These are phyloP conservation scores for Cephus runcator DNA, from an alignment of 2,888 invertebrate species.

Conservation along the genomic window DNA sequence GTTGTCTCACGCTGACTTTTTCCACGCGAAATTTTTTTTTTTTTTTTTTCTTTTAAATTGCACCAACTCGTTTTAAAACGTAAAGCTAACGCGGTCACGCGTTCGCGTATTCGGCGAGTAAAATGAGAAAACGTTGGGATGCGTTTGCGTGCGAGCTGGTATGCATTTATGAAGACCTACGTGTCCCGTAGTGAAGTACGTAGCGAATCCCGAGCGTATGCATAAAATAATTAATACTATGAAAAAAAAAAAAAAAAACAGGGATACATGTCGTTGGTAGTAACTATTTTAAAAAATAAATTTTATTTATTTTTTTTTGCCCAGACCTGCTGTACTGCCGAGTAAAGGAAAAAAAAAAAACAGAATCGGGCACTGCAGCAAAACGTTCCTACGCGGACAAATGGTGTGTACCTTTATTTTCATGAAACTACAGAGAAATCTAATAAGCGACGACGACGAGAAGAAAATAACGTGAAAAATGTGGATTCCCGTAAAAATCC, in stretches of 20 bases:
- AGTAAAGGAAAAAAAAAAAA: background rate
- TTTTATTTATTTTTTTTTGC: background rate
- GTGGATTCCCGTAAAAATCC: background rate
- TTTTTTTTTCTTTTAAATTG: background rate
- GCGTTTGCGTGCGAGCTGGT: background rate
- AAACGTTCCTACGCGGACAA: background rate
- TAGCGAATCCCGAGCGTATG: background rate
- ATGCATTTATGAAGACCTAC: background rate
- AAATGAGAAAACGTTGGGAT: background rate
- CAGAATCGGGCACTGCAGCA: background rate
- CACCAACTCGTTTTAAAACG: background rate
- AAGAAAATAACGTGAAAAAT: background rate
- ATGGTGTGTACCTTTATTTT: background rate
- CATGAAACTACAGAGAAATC: background rate
- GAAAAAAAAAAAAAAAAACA: background rate
- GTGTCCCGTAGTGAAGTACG: background rate
- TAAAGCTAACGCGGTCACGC: background rate
- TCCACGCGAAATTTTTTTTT: background rate
- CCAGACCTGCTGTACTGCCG: background rate
- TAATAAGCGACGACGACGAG: background rate
- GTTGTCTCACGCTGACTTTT: background rate
- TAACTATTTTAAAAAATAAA: background rate
- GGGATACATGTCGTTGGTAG: background rate
- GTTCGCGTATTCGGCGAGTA: background rate
- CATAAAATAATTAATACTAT: background rate